These are phyloP conservation scores for Sebastiscus tertius DNA, from an alignment of 2,797 vertebrate genomes.

Conservation along the genomic window DNA sequence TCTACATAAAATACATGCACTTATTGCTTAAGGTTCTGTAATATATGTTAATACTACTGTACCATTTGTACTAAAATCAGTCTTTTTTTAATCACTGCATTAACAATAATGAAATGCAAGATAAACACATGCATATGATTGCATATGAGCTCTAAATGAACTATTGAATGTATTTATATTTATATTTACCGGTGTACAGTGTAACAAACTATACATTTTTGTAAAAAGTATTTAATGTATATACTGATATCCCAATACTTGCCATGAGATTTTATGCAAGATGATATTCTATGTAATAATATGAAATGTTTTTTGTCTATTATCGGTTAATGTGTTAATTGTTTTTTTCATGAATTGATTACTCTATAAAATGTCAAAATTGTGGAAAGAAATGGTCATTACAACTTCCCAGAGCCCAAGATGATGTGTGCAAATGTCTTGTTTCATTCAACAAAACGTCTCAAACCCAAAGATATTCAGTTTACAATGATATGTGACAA, in stretches of 20 bases:
- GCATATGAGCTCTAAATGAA: slow-evolving; percentile 32
- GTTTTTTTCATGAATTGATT: not conserved
- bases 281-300: not conserved
- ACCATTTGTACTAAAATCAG: not conserved
- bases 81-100: slow-evolving; percentile 32
- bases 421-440: not conserved
- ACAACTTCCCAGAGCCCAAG: not conserved
- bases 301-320: not conserved
- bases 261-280: slow-evolving; percentile 6
- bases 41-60: slow-evolving; percentile 4
- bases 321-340: not conserved
- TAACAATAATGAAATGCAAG: slow-evolving; percentile 55
- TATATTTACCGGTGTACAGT: not conserved
- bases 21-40: not conserved
- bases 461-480: not conserved
- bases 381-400: not conserved
- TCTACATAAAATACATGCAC: not conserved
- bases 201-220: not conserved
- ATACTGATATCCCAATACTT: not conserved
- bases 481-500: not conserved
- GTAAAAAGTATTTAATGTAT: not conserved
- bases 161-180: slow-evolving; percentile 41
- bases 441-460: not conserved
- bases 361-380: not conserved
- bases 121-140: not conserved